Evolutionary conservation across 2,797 vertebrate genomes (phyloP).

Genomic region (Macropodus opercularis): DNA sequence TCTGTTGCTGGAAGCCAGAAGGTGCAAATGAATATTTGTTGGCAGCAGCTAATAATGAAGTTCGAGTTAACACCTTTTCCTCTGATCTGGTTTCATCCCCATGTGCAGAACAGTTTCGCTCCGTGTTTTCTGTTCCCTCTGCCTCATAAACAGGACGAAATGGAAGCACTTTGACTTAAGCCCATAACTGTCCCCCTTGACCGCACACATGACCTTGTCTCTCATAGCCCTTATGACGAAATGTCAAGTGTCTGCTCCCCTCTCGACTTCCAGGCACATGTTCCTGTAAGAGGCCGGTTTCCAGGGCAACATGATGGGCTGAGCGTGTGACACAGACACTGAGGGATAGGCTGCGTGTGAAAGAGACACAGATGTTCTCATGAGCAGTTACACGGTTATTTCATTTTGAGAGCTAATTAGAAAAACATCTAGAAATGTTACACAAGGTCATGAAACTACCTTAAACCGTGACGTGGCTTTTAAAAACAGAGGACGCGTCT

Average conservation of each 20-base stretch:
- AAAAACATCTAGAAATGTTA: no score
- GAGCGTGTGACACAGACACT: slow-evolving; percentile 50
- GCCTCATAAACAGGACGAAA: no score
- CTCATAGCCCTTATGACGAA: slow-evolving; percentile 54
- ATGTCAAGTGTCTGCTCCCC: slow-evolving; percentile 45
- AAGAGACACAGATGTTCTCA: slow-evolving; percentile 32
- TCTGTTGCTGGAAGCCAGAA: slow-evolving; percentile 2
- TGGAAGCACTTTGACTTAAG: no score
- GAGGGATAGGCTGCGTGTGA: slow-evolving; percentile 29
- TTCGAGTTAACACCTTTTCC: not conserved
- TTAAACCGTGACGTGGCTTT: no score
- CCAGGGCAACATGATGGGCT: slow-evolving; percentile 54
- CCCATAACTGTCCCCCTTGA: slow-evolving; percentile 7
- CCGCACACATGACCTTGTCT: slow-evolving; percentile 28
- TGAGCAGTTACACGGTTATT: no score
- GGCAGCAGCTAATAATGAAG: slow-evolving; percentile 2
- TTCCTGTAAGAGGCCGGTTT: slow-evolving; percentile 42
- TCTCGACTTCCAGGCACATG: slow-evolving; percentile 51
- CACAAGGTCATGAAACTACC: no score
- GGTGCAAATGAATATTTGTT: slow-evolving; percentile 3
- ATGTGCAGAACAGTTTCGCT: not conserved
- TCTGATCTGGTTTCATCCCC: not conserved
- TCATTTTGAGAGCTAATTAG: no score
- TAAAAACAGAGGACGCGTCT: no score
- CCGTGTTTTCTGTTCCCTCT: not conserved